Evolutionary conservation across 2,888 invertebrate genomes (phyloP).

Genomic region (Lepidochrysops patricia): DNA sequence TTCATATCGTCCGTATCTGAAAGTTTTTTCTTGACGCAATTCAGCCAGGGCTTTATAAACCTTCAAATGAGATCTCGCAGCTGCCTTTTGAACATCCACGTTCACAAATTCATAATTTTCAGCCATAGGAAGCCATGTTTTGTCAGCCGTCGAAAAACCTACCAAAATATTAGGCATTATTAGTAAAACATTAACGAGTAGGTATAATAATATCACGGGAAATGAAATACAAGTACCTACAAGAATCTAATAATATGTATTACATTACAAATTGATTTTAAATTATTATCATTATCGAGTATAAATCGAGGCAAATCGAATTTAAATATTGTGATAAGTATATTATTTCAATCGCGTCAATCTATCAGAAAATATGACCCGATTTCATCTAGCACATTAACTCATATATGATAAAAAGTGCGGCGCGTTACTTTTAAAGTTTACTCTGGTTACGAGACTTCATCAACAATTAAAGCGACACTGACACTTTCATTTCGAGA

Average conservation of each 20-base stretch:
- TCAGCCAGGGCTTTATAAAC: conserved; percentile 74
- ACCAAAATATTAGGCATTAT: no score
- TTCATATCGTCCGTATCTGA: conserved; percentile 69
- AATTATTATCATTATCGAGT: no score
- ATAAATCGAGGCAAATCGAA: no score
- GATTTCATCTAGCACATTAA: no score
- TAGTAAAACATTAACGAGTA: neutral
- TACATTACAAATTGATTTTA: no score
- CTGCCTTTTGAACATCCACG: conserved; percentile 65
- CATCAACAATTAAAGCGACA: neutral
- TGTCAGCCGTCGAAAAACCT: conserved; percentile 75
- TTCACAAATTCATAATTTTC: conserved; percentile 76
- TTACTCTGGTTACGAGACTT: neutral
- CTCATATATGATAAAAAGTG: neutral
- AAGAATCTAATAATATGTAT: no score
- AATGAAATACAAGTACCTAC: no score
- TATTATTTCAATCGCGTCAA: neutral
- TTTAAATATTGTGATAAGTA: no score
- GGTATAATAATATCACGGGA: no score
- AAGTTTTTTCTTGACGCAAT: conserved; percentile 67
- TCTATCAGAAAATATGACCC: neutral
- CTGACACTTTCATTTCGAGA: neutral
- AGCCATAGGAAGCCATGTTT: conserved; percentile 81
- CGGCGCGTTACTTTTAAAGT: neutral
- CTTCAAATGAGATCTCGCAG: conserved; percentile 73